Percentiles rank a stretch among this genome's conserved stretches.
phyloP scores from a whole-genome alignment of 2,888 invertebrate genomes.

The Hydropsyche betteni region DNA sequence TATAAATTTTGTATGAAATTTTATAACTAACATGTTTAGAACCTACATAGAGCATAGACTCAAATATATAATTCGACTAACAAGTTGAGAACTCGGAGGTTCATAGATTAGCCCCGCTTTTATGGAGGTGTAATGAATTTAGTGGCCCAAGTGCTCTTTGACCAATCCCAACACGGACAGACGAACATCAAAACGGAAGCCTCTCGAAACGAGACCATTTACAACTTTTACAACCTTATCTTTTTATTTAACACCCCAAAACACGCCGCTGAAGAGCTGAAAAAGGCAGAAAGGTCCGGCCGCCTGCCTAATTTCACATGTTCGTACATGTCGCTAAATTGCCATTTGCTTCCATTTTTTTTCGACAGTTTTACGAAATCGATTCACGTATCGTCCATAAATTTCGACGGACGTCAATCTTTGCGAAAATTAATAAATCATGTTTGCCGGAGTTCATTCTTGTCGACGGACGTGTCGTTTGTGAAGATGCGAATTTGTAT shows the following conservation, averaged over 20 bases:
- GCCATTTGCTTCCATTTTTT: too few relatives aligned
- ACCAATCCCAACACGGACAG: conserved; percentile 14
- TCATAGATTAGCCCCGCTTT: conserved; percentile 16
- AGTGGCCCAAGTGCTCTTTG: conserved; percentile 24
- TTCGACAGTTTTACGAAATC: too few relatives aligned
- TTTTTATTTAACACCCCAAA: background rate
- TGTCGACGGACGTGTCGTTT: conserved; percentile 12
- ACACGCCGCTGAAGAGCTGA: too few relatives aligned
- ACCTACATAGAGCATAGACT: too few relatives aligned
- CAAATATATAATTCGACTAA: background rate
- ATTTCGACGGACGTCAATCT: too few relatives aligned
- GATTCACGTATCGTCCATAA: too few relatives aligned
- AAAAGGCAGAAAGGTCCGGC: too few relatives aligned
- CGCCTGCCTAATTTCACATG: too few relatives aligned
- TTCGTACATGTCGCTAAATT: too few relatives aligned
- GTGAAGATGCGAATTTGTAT: conserved; percentile 6
- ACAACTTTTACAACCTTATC: conserved; percentile 9
- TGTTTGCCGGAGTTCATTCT: conserved; percentile 2
- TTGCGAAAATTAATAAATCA: conserved; percentile 23
- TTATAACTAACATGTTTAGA: too few relatives aligned
- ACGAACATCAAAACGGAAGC: conserved; percentile 27
- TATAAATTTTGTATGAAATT: too few relatives aligned
- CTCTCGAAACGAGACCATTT: conserved; percentile 4
- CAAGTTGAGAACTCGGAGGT: background rate
- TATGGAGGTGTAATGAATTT: conserved; percentile 22